Percentiles rank a stretch among this genome's conserved stretches.
Evolutionary conservation across 2,113 vertebrate species (phyloP).

Genomic region (Pimephales promelas): DNA sequence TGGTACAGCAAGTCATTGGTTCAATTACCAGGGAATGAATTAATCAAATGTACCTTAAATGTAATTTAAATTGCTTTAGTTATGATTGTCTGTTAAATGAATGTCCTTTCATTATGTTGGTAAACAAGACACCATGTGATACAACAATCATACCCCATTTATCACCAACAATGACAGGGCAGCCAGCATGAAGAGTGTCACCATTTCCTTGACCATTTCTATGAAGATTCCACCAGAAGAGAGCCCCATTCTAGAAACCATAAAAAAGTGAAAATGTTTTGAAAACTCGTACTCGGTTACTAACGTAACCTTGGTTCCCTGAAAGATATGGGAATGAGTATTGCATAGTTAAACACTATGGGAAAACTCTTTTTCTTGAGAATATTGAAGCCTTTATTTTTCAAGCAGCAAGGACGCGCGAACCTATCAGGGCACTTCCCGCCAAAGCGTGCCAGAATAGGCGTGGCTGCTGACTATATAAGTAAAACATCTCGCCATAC

Average conservation of each 20-base stretch:
- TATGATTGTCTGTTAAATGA: not conserved
- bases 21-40: not conserved
- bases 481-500: too few species aligned
- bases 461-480: too few species aligned
- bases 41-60: not conserved
- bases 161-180: constrained; percentile 88
- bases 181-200: constrained; percentile 90
- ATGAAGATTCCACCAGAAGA: constrained; percentile 97
- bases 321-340: too few species aligned
- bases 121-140: not conserved
- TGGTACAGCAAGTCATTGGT: not conserved
- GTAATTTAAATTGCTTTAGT: not conserved
- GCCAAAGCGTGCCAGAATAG: too few species aligned
- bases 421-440: too few species aligned
- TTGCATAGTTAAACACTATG: too few species aligned
- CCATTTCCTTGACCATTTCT: constrained; percentile 82
- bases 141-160: constrained; percentile 87
- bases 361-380: too few species aligned
- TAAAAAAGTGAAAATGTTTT: not conserved
- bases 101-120: too few species aligned
- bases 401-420: too few species aligned
- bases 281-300: not conserved
- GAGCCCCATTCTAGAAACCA: constrained; percentile 83
- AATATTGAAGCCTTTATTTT: too few species aligned
- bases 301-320: too few species aligned